Base-by-base conservation (phyloP, 2,888 invertebrate genomes). In the Loripinus fragilis region DNA sequence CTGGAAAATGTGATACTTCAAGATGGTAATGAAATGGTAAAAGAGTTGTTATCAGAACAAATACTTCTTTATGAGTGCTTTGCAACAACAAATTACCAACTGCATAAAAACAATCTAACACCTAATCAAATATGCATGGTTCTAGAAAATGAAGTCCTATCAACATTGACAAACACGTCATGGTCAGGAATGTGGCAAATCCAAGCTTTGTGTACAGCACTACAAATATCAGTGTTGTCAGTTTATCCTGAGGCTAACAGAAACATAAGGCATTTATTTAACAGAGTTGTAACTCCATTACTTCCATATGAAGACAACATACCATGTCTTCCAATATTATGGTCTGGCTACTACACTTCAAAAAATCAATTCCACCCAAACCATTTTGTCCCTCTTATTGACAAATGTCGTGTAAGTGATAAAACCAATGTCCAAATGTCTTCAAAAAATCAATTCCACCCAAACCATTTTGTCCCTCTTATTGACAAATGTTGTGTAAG, bases 171-270 rank as follows among this genome's bases (percentile, higher is more conserved):
- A 30, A 38, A 55, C 23, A 42, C 25, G n/a, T 20, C 68, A 30
- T 69, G 74, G 74, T 55, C 74, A 20, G 70, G 75, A 20, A 75
- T 75, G 75, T 70, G 64, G 65, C 75, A 75, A 50, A 17, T 75
- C 17, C 55, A 69, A 64, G 69, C 70, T 25, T 41, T 70, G 7
- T 23, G 48, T 28, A 75, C 69, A 48, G 75, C 70, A 20, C 25
- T 70, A 42, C 23, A 70, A 38, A 70, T 70, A 23, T 25, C 70
- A 23, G 48, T 75, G 7, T 52, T 45, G 23, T 75, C 75, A 33
- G 41, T 75, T 41, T 75, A 75, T 33, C 75, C 75, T 60, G 28
- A 70, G n/a, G 52, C 28, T 30, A 69, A 68, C 50, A 28, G 20
- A 20, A 23, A 66, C n/a, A 38, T 64, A 33, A 64, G 64, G 64